These are phyloP conservation scores for Myodes glareolus DNA, from an alignment of 2,113 vertebrate species.

Conservation along the genomic window DNA sequence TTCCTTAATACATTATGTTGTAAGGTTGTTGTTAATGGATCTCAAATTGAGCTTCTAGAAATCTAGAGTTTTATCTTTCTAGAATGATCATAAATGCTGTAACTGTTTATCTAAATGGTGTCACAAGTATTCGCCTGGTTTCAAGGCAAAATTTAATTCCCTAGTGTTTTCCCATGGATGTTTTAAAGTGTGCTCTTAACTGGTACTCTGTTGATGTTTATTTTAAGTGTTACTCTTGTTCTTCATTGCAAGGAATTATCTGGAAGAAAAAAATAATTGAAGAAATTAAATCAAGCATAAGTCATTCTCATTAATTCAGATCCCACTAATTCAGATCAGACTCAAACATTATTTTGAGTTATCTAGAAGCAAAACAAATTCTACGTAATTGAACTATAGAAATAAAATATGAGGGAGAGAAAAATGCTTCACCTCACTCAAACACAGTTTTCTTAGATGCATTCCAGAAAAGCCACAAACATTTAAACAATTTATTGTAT, in stretches of 20 bases:
- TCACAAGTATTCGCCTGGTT: not conserved
- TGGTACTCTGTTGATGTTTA: not conserved
- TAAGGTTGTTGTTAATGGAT: not conserved
- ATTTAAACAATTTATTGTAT: conserved; percentile 25
- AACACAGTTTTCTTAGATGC: not conserved
- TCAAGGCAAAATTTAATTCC: conserved; percentile 53
- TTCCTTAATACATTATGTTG: not conserved
- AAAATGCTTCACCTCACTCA: conserved; percentile 19
- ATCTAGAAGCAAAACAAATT: conserved; percentile 40
- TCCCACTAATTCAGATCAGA: conserved; percentile 60
- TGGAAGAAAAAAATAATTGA: conserved; percentile 44
- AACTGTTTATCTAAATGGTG: conserved; percentile 47
- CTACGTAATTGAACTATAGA: conserved; percentile 11
- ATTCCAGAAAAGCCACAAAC: not conserved
- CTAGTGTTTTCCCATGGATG: conserved; percentile 63
- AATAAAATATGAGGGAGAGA: not conserved
- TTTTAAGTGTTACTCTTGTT: conserved; percentile 69
- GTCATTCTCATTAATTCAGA: conserved; percentile 64
- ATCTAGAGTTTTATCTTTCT: not conserved
- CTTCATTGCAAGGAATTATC: conserved; percentile 62
- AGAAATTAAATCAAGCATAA: conserved; percentile 58
- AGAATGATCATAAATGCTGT: not conserved
- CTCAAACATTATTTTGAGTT: conserved; percentile 49
- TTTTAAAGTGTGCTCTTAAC: conserved; percentile 34
- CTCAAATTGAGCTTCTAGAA: not conserved